Percentiles rank a stretch among this genome's conserved stretches.
These are phyloP conservation scores for Catocala fraxini DNA, from an alignment of 2,888 invertebrate species.

Conservation along the genomic window DNA sequence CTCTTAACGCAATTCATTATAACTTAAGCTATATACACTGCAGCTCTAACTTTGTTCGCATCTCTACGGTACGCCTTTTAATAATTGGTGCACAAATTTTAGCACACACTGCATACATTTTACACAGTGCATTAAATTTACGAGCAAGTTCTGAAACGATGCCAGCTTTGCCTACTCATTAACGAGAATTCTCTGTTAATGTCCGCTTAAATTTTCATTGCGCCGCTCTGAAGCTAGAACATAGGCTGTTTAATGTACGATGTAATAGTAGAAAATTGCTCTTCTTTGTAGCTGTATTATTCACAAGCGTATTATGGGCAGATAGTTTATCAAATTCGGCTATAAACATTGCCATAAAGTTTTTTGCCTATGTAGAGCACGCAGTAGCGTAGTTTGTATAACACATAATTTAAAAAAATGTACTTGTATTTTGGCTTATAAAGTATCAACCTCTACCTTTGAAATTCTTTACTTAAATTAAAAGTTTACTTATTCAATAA, in stretches of 20 bases:
- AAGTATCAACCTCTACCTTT: too few relatives aligned
- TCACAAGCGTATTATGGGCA: too few relatives aligned
- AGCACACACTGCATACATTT: constrained; percentile 19
- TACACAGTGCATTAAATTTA: constrained; percentile 29
- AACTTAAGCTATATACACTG: constrained; percentile 11
- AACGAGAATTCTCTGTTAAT: constrained; percentile 21
- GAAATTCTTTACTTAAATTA: too few relatives aligned
- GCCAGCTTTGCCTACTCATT: constrained; percentile 20
- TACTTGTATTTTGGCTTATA: too few relatives aligned
- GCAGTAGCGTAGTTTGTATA: too few relatives aligned
- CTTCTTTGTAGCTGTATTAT: too few relatives aligned
- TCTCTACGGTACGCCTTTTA: constrained; percentile 8
- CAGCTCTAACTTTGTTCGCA: constrained; percentile 14
- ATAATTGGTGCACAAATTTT: constrained; percentile 28
- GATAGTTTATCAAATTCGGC: too few relatives aligned
- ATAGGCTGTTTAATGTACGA: neutral
- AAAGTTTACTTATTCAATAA: too few relatives aligned
- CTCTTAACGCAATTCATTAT: constrained; percentile 10
- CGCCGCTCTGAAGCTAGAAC: neutral
- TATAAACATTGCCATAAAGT: too few relatives aligned
- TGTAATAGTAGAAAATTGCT: neutral
- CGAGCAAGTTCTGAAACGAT: constrained; percentile 27
- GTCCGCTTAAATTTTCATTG: constrained; percentile 9
- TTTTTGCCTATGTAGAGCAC: too few relatives aligned
- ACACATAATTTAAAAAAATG: too few relatives aligned